Conservation (phyloP, 2,888 invertebrate species). For the Thera obeliscata region DNA sequence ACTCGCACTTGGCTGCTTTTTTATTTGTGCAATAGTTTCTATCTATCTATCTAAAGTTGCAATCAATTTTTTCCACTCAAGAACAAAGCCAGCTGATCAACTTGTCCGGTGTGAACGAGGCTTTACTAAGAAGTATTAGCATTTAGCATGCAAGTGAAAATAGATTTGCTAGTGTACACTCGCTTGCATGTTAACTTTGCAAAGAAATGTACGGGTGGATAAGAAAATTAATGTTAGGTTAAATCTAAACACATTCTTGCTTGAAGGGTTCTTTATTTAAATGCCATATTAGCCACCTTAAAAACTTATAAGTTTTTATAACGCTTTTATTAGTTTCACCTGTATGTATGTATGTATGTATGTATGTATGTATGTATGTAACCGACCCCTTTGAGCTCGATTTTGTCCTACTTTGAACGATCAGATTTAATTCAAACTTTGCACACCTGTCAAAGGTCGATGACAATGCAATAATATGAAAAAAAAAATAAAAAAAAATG, state of each 20-base stretch:
- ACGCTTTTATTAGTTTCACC: too few species aligned
- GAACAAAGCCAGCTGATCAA: background rate
- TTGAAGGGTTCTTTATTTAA: background rate
- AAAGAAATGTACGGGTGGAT: constrained; percentile 20
- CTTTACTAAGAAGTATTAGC: constrained; percentile 1
- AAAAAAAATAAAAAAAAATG: too few species aligned
- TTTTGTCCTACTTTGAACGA: too few species aligned
- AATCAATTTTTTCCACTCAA: background rate
- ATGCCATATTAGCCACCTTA: background rate
- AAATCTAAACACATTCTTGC: background rate
- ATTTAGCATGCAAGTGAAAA: constrained; percentile 25
- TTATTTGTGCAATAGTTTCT: too few species aligned
- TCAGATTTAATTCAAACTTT: too few species aligned
- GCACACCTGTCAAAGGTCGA: too few species aligned
- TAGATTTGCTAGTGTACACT: constrained; percentile 18
- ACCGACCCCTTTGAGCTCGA: too few species aligned
- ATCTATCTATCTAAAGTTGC: too few species aligned
- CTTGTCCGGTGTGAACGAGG: constrained; percentile 3
- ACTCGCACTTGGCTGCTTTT: too few species aligned
- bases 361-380: too few species aligned
- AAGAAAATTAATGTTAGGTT: constrained; percentile 25
- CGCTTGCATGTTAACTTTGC: constrained; percentile 23
- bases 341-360: too few species aligned
- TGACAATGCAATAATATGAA: too few species aligned
- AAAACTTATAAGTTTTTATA: background rate